Evolutionary conservation across 2,888 invertebrate species (phyloP).

Genomic region (Metacarcinus magister): DNA sequence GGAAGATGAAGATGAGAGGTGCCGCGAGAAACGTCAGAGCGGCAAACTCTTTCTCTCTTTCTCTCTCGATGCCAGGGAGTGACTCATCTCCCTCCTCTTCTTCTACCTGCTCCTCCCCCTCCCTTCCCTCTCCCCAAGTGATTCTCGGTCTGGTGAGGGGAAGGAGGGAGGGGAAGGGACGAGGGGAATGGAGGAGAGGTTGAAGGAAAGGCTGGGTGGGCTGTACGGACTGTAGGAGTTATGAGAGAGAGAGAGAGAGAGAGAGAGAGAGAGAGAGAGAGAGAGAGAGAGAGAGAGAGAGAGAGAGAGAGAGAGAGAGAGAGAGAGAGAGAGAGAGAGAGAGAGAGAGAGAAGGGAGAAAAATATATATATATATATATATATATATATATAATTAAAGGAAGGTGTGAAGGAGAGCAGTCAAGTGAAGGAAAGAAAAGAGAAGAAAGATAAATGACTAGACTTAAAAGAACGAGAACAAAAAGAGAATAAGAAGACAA

Average conservation of each 20-base stretch:
- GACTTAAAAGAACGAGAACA: neutral
- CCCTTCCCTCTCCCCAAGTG: neutral
- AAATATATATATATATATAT: neutral
- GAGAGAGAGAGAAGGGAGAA: neutral
- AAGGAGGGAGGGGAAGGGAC: neutral
- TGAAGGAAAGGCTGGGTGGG: neutral
- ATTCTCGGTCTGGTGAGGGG: neutral
- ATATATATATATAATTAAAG: neutral
- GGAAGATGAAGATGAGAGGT: neutral
- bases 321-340: slow-evolving; percentile 39
- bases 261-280: slow-evolving; percentile 44
- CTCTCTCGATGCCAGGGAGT: slow-evolving; percentile 34
- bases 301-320: slow-evolving; percentile 39
- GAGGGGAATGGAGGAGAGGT: neutral
- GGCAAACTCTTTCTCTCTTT: slow-evolving; percentile 19
- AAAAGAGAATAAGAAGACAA: neutral
- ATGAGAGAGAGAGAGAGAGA: slow-evolving; percentile 43
- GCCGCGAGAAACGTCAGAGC: neutral
- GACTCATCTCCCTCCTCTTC: slow-evolving; percentile 29
- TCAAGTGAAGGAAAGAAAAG: neutral
- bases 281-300: slow-evolving; percentile 39
- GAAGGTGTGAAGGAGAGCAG: neutral
- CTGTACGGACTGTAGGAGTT: neutral
- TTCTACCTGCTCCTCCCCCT: slow-evolving; percentile 17
- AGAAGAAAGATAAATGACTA: neutral